A percentile compares a stretch with the other conserved stretches of the same genome.
These are phyloP conservation scores for Diachrysia chrysitis DNA, from an alignment of 2,888 invertebrate species.

Conservation along the genomic window DNA sequence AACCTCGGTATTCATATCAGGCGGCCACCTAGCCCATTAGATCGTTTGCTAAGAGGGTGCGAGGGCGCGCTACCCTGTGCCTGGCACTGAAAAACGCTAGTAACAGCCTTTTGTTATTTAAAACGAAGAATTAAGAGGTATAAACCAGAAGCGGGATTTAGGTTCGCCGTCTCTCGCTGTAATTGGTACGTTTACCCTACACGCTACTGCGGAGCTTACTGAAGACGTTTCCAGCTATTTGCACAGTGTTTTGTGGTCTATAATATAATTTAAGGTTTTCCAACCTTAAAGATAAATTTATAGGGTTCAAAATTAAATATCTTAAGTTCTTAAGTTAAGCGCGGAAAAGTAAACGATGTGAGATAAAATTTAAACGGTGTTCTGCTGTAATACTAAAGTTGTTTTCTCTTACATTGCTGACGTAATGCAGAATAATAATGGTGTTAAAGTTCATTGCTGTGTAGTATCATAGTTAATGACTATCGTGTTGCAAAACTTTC, in stretches of 20 bases:
- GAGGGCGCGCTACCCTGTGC: constrained; percentile 72
- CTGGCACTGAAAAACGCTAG: constrained; percentile 77
- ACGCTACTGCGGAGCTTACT: constrained; percentile 50
- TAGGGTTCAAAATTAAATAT: constrained; percentile 33
- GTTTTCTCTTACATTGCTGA: constrained; percentile 30
- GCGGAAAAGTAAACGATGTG: constrained; percentile 10
- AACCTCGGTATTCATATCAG: constrained; percentile 55
- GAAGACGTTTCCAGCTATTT: constrained; percentile 51
- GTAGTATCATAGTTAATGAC: neutral
- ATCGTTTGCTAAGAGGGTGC: constrained; percentile 67
- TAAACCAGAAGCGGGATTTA: constrained; percentile 62
- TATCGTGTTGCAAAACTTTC: neutral
- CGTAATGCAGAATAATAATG: constrained; percentile 12
- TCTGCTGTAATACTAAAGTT: constrained; percentile 18
- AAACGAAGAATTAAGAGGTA: constrained; percentile 79
- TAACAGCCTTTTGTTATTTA: constrained; percentile 82
- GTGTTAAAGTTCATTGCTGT: constrained; percentile 13
- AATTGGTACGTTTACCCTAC: constrained; percentile 70
- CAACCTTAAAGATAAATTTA: constrained; percentile 17
- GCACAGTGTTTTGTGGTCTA: constrained; percentile 45
- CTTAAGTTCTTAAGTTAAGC: constrained; percentile 9
- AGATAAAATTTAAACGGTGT: constrained; percentile 35
- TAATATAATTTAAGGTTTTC: constrained; percentile 22
- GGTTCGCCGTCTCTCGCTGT: constrained; percentile 58
- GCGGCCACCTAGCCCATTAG: constrained; percentile 71